These are phyloP conservation scores for Pteropus alecto DNA, from an alignment of 2,113 vertebrate genomes.

Conservation along the genomic window DNA sequence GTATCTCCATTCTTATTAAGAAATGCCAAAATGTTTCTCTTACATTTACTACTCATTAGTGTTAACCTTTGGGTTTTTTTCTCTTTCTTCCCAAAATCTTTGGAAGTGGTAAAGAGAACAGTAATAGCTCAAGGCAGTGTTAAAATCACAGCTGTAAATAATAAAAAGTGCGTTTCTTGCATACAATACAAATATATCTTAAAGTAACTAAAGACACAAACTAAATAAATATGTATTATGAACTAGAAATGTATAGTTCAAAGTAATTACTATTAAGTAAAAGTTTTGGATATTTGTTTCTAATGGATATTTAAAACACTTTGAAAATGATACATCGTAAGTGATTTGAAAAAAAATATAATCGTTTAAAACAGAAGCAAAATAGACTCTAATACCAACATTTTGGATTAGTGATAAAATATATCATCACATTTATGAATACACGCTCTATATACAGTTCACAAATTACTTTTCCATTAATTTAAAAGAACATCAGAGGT, in stretches of 20 bases:
- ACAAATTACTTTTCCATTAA: slow-evolving; percentile 80
- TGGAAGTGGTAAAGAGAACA: slow-evolving; percentile 82
- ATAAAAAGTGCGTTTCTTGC: slow-evolving; percentile 87
- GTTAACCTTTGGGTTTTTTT: slow-evolving; percentile 62
- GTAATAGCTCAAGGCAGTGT: slow-evolving; percentile 85
- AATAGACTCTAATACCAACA: slow-evolving; percentile 84
- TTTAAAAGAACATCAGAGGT: slow-evolving; percentile 82
- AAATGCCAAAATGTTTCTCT: slow-evolving; percentile 70
- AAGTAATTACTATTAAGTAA: slow-evolving; percentile 80
- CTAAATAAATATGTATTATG: slow-evolving; percentile 88
- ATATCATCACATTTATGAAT: slow-evolving; percentile 82
- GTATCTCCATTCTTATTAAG: slow-evolving; percentile 50
- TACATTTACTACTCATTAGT: slow-evolving; percentile 68
- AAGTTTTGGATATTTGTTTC: slow-evolving; percentile 80
- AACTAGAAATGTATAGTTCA: slow-evolving; percentile 87
- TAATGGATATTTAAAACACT: slow-evolving; percentile 85
- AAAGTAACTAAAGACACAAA: slow-evolving; percentile 87
- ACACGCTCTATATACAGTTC: slow-evolving; percentile 83
- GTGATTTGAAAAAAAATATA: slow-evolving; percentile 82
- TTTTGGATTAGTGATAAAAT: slow-evolving; percentile 84
- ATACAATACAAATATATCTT: slow-evolving; percentile 87
- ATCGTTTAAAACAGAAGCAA: slow-evolving; percentile 84
- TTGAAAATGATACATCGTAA: slow-evolving; percentile 80
- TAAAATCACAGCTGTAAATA: slow-evolving; percentile 82
- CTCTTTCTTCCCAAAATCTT: slow-evolving; percentile 76